Evolutionary conservation across 2,797 vertebrate genomes (phyloP).

Genomic region (Karalla daura): DNA sequence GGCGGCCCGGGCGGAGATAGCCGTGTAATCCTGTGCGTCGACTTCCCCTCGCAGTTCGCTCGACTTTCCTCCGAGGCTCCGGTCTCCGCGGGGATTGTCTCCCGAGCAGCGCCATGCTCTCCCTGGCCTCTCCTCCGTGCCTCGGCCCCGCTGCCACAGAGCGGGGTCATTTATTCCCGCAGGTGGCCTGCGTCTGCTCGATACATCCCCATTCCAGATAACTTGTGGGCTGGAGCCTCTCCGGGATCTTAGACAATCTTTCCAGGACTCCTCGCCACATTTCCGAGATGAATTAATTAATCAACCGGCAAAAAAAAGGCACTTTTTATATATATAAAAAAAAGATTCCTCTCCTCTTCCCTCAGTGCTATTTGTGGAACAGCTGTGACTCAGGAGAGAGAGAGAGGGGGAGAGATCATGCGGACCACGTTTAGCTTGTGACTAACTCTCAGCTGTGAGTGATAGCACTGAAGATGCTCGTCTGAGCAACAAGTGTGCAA

Average conservation of each 20-base stretch:
- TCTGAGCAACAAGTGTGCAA: slow-evolving; percentile 33
- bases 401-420: slow-evolving; percentile 63
- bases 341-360: slow-evolving; percentile 35
- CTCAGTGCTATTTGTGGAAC: slow-evolving; percentile 64
- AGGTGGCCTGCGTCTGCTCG: slow-evolving; percentile 33
- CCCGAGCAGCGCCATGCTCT: slow-evolving; percentile 40
- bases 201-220: slow-evolving; percentile 30
- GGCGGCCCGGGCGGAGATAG: slow-evolving; percentile 13
- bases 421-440: slow-evolving; percentile 52
- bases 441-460: slow-evolving; percentile 70
- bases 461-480: slow-evolving; percentile 44
- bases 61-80: slow-evolving; percentile 1
- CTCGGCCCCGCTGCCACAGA: slow-evolving; percentile 37
- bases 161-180: slow-evolving; percentile 45
- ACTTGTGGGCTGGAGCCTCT: slow-evolving; percentile 38
- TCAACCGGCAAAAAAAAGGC: slow-evolving; percentile 3
- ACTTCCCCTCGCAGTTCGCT: slow-evolving; percentile 14
- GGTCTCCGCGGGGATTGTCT: slow-evolving; percentile 12
- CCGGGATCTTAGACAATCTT: slow-evolving; percentile 10
- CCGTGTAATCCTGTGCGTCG: slow-evolving; percentile 11
- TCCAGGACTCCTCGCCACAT: slow-evolving; percentile 27
- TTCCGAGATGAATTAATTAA: slow-evolving; percentile 14
- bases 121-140: slow-evolving; percentile 29
- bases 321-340: too few relatives aligned
- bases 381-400: slow-evolving; percentile 71